A percentile compares a stretch with the other conserved stretches of the same genome.
These are phyloP conservation scores for Hoplodrina ambigua DNA, from an alignment of 2,888 invertebrate species.

Conservation along the genomic window DNA sequence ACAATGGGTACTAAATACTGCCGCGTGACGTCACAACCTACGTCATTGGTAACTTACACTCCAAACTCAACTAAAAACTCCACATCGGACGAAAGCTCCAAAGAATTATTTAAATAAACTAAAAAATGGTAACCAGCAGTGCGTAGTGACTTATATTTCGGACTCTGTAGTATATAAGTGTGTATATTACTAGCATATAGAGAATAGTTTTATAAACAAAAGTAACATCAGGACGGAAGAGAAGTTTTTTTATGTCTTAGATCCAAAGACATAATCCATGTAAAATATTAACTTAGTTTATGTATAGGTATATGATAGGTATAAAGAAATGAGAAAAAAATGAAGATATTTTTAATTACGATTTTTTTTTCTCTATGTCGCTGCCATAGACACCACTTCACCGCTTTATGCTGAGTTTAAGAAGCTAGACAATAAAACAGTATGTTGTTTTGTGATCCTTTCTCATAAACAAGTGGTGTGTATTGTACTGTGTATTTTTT, in stretches of 20 bases:
- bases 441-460: constrained; percentile 50
- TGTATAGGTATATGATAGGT: constrained; percentile 75
- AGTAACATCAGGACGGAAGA: constrained; percentile 54
- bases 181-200: constrained; percentile 81
- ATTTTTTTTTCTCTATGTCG: constrained; percentile 72
- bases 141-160: constrained; percentile 79
- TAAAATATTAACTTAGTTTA: constrained; percentile 82
- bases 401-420: constrained; percentile 61
- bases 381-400: constrained; percentile 78
- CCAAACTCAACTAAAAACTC: constrained; percentile 43
- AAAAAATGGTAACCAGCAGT: constrained; percentile 69
- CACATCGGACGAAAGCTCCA: constrained; percentile 61
- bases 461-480: constrained; percentile 54
- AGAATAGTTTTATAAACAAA: constrained; percentile 76
- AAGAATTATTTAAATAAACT: constrained; percentile 64
- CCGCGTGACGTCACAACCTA: constrained; percentile 28
- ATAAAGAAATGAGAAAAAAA: constrained; percentile 79
- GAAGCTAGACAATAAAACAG: constrained; percentile 66
- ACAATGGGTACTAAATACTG: constrained; percentile 44
- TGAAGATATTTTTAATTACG: constrained; percentile 85
- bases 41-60: constrained; percentile 26
- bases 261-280: constrained; percentile 72
- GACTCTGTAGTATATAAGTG: constrained; percentile 78
- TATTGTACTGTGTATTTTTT: constrained; percentile 11
- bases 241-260: constrained; percentile 63